phyloP scores from a whole-genome alignment of 2,888 invertebrate genomes.

The Euzophera pinguis region DNA sequence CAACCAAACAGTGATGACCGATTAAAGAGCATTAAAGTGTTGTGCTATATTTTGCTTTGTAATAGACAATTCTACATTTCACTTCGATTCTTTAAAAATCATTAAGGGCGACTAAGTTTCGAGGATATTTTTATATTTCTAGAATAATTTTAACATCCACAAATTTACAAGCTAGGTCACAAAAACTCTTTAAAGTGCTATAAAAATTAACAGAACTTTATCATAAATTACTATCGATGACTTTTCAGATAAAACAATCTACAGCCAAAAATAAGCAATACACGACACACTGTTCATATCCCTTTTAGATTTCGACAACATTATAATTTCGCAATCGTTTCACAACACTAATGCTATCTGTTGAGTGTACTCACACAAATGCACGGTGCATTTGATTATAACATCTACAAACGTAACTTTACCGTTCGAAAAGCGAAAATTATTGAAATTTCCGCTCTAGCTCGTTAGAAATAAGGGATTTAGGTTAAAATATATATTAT shows the following conservation, averaged over 20 bases:
- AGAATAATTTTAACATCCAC: no score
- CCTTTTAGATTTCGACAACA: slow-evolving; percentile 55
- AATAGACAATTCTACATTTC: no score
- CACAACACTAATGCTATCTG: slow-evolving; percentile 66
- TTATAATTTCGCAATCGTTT: slow-evolving; percentile 43
- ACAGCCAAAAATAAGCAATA: neutral
- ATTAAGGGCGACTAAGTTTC: no score
- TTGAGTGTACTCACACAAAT: slow-evolving; percentile 52
- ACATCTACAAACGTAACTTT: slow-evolving; percentile 34
- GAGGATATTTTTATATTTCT: no score
- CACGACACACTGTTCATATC: slow-evolving; percentile 25
- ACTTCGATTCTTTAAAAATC: no score
- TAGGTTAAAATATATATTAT: slow-evolving; percentile 25
- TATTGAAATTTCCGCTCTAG: slow-evolving; percentile 32
- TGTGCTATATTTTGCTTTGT: no score
- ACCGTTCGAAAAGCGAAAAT: slow-evolving; percentile 19
- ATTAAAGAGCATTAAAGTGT: no score
- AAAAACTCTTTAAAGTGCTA: no score
- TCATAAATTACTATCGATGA: neutral
- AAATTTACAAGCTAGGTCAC: no score
- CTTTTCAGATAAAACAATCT: neutral
- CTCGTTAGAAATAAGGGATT: slow-evolving; percentile 15
- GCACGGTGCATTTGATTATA: slow-evolving; percentile 53
- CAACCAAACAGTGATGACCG: no score
- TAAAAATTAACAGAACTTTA: no score